phyloP scores from a whole-genome alignment of 2,797 vertebrate species.

The Anguilla megastoma region DNA sequence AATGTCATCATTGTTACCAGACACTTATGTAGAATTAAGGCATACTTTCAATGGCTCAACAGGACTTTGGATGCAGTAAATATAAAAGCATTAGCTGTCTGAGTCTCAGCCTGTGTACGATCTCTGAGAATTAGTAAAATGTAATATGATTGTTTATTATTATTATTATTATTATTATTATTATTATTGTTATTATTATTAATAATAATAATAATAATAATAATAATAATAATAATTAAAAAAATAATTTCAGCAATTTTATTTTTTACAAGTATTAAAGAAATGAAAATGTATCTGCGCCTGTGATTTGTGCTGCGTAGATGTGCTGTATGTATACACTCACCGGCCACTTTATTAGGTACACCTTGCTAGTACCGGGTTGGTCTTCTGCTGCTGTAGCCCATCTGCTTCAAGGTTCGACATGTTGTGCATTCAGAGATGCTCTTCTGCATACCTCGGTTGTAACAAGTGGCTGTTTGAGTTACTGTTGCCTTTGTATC shows the following conservation, averaged over 20 bases:
- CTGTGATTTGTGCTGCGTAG: neutral
- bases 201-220: conserved; percentile 20
- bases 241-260: conserved; percentile 30
- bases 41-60: neutral
- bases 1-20: neutral
- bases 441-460: no score
- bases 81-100: neutral
- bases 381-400: no score
- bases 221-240: conserved; percentile 2
- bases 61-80: neutral
- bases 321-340: neutral
- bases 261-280: conserved; percentile 65
- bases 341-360: no score
- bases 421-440: no score
- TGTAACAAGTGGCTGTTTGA: no score
- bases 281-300: conserved; percentile 27
- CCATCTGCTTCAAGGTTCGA: no score
- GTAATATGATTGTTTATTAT: conserved; percentile 40
- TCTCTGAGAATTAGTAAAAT: conserved; percentile 1
- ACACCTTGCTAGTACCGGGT: no score
- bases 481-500: no score
- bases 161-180: conserved; percentile 38
- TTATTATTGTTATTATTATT: conserved; percentile 39
- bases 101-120: neutral
- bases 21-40: neutral